These are phyloP conservation scores for Leptobrachium leishanense DNA, from an alignment of 2,113 vertebrate species.

Conservation along the genomic window DNA sequence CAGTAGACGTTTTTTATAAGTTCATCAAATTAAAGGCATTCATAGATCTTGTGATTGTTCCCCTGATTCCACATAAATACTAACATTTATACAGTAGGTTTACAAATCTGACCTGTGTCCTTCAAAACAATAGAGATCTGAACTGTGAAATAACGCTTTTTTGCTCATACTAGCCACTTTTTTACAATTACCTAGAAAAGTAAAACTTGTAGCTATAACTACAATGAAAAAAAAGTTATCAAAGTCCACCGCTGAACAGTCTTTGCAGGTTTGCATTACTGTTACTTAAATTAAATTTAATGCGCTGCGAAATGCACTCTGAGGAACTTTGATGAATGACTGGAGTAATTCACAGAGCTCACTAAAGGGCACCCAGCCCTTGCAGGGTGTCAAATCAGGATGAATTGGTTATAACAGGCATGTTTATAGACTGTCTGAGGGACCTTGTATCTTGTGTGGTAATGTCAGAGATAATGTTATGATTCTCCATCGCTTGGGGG, in stretches of 20 bases:
- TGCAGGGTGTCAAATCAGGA: slow-evolving; percentile 78
- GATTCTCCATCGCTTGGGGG: slow-evolving; percentile 84
- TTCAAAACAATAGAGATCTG: slow-evolving; percentile 36
- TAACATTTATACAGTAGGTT: slow-evolving; percentile 9
- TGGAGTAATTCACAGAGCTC: slow-evolving; percentile 80
- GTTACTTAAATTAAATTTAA: slow-evolving; percentile 94
- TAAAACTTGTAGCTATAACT: slow-evolving; percentile 46
- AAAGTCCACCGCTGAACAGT: slow-evolving; percentile 74
- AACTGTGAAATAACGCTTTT: slow-evolving; percentile 52
- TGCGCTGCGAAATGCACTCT: slow-evolving; percentile 80
- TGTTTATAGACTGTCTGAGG: slow-evolving; percentile 88
- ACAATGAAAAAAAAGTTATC: slow-evolving; percentile 64
- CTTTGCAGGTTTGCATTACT: slow-evolving; percentile 79
- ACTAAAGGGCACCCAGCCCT: slow-evolving; percentile 78
- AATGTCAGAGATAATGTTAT: slow-evolving; percentile 96
- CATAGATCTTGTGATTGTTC: slow-evolving; percentile 2
- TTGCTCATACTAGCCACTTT: slow-evolving; percentile 17
- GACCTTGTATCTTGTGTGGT: slow-evolving; percentile 87
- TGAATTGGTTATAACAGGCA: slow-evolving; percentile 84
- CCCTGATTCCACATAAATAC: not conserved
- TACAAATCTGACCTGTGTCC: slow-evolving; percentile 3
- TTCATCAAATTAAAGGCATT: not conserved
- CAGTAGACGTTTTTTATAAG: not conserved
- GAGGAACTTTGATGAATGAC: slow-evolving; percentile 84
- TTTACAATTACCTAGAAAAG: slow-evolving; percentile 42